Conservation (phyloP, 2,113 vertebrate species). For the Turdus rufiventris region DNA sequence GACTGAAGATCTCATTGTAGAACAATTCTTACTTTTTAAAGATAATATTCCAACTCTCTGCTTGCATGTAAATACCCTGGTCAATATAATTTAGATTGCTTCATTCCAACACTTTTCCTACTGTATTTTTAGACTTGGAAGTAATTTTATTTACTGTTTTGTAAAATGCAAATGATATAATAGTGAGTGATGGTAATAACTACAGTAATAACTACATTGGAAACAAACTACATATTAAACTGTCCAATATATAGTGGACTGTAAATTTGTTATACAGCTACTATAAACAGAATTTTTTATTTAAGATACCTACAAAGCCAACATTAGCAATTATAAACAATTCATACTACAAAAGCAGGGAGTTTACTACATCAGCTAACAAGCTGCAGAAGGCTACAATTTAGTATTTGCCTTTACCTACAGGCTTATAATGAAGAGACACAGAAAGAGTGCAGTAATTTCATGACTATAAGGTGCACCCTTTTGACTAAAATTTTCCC, state of each 20-base stretch:
- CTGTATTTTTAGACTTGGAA: background rate
- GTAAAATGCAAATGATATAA: slow-evolving; percentile 26
- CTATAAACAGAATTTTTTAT: slow-evolving; percentile 16
- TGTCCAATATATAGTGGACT: background rate
- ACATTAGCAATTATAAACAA: too few relatives aligned
- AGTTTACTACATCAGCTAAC: background rate
- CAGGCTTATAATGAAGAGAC: slow-evolving; percentile 1
- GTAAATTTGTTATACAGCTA: slow-evolving; percentile 25
- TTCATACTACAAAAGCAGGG: background rate
- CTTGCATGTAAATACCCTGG: background rate
- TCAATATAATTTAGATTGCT: background rate
- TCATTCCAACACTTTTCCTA: background rate
- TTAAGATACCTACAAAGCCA: slow-evolving; percentile 11
- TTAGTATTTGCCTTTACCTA: background rate
- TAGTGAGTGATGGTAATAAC: background rate
- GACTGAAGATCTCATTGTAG: background rate
- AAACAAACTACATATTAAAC: background rate
- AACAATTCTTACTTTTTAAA: background rate
- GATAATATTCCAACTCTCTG: background rate
- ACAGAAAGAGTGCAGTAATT: background rate
- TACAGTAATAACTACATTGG: background rate
- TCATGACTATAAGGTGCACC: too few relatives aligned
- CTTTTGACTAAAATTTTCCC: too few relatives aligned
- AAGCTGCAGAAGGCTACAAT: background rate
- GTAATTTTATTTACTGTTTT: slow-evolving; percentile 7